Base-by-base conservation (phyloP, 2,888 invertebrate genomes). In the Cheilosia scutellata region DNA sequence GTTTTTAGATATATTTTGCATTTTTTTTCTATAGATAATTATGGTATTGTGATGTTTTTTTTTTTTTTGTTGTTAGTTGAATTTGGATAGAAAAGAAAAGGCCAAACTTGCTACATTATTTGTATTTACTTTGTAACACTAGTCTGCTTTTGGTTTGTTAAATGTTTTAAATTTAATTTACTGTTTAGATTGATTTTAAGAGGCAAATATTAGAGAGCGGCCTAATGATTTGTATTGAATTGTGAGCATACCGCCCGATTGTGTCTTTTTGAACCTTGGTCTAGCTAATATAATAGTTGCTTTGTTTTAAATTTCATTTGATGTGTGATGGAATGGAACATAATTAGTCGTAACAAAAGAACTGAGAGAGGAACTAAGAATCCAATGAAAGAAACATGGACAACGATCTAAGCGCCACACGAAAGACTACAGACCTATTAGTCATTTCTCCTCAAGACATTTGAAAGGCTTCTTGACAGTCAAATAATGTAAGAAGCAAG, bases 61-160 rank as follows among this genome's bases (percentile, higher is more conserved):
- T 89, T n/a, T 16, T 42, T 37, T 25, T 42, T 89, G 89, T 90
- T 89, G 89, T 51, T 53, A 51, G 42, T 60, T 49, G n/a, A 29
- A 57, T 51, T 72, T 49, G 72, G 62, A 60, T 37, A 58, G 27
- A 53, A 31, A 49, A 53, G 33, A 31, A 33, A 16, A 53, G 29
- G 55, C 40, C 40, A 37, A 49, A 65, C 57, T 70, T 66, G 25
- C 51, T 74, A 58, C 55, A 31, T 53, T 57, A 20, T 9, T 65
- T 65, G 40, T 29, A 60, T 58, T 72, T 60, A 20, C 89, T 90
- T 90, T 90, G 89, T 13, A 13, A 42, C 42, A n/a, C 42, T 42
- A 42, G 42, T 27, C 25, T 13, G 13, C 6, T 51, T 51, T 25
- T 16, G 90, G 90, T 90, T 90, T 90, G 89, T 89, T 89, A 90